Evolutionary conservation across 2,888 invertebrate species (phyloP), one percentile per base, ranked within the genome.

Genomic region (Helleia helle): DNA sequence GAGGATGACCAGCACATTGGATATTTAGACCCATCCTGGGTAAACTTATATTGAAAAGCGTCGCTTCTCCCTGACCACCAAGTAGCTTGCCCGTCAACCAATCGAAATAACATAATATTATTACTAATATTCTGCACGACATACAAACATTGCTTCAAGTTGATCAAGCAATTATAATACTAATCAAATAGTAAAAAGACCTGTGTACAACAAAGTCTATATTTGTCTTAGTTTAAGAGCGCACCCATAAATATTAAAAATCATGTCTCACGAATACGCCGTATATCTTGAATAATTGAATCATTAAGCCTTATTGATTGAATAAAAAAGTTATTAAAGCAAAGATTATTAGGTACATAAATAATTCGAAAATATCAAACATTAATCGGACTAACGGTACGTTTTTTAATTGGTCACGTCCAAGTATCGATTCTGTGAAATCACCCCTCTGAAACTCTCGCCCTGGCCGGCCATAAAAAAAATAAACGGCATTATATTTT

Each of bases 401-500:
- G 42, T 51, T 62, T 59, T 62, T 60, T 65, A 61, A 65, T 61
- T 62, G 62, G 56, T 60, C 58, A 59, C 58, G 59, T 60, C 47
- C 56, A 53, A 51, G 58, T 63, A 65, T 65, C 58, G 66, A 66
- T 65, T 62, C 67, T 65, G 56, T 58, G 55, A 54, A 59, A 55
- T 54, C 59, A 52, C 64, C 66, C 61, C 65, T 59, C 54, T 45
- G 51, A 49, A 52, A 52, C 56, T 54, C 52, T 54, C 60, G 50
- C 54, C 56, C 58, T 50, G 58, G 58, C 58, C 59, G 58, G 57
- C 55, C 60, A 58, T 66, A 71, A 71, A 68, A 67, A 65, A 67
- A 66, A 66, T 63, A 62, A 68, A 69, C 66, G 65, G 61, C 62
- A 65, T 65, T 65, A 74, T 71, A 72, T 71, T 72, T 71, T 62